phyloP scores from a whole-genome alignment of 2,113 vertebrate species.

The Callipepla squamata region DNA sequence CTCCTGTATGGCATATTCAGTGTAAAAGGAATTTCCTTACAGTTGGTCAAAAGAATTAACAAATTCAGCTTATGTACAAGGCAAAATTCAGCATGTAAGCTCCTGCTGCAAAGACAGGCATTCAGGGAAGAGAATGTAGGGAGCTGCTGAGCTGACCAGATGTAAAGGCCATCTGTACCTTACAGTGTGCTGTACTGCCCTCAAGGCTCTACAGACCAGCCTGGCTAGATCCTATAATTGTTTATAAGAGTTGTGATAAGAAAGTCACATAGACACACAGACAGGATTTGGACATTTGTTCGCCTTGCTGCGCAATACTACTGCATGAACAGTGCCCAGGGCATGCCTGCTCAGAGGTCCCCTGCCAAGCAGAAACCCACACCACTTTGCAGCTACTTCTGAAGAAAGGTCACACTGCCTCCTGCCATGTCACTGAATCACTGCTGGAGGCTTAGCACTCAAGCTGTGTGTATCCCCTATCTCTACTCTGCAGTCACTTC shows the following conservation, averaged over 20 bases:
- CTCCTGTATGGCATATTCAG: neutral
- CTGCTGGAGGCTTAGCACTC: neutral
- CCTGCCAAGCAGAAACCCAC: neutral
- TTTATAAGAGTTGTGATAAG: neutral
- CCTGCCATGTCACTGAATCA: neutral
- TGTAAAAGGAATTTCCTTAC: neutral
- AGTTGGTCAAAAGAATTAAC: neutral
- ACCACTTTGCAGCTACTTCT: neutral
- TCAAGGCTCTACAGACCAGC: neutral
- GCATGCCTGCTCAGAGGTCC: neutral
- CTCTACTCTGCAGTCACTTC: neutral
- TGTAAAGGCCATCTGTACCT: neutral
- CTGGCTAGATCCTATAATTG: neutral
- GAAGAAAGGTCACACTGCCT: neutral
- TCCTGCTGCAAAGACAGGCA: neutral
- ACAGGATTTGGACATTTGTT: neutral
- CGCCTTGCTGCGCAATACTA: neutral
- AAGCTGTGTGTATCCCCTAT: neutral
- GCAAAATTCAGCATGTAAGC: neutral
- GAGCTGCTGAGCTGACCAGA: neutral
- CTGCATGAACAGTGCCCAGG: accelerated
- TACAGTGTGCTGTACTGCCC: neutral
- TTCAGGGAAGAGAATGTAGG: neutral
- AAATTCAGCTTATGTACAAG: neutral
- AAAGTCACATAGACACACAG: neutral